A percentile compares a stretch with the other conserved stretches of the same genome.
These are phyloP conservation scores for Nanorana parkeri DNA, from an alignment of 2,113 vertebrate genomes.

Conservation along the genomic window DNA sequence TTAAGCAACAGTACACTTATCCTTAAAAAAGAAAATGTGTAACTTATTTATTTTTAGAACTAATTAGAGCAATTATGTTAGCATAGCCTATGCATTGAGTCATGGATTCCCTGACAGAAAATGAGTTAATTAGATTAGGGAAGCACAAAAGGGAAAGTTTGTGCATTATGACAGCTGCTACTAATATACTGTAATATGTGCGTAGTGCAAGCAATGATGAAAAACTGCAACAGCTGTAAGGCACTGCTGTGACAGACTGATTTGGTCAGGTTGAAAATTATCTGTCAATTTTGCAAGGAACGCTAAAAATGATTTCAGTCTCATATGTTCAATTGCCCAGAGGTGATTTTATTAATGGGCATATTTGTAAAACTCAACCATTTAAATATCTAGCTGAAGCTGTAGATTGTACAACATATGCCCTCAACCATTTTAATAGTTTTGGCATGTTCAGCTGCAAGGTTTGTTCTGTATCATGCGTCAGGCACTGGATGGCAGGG, in stretches of 20 bases:
- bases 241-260: conserved; percentile 8
- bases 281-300: conserved; percentile 11
- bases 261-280: conserved; percentile 20
- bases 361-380: neutral
- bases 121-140: conserved; percentile 31
- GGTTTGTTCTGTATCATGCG: no score
- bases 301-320: neutral
- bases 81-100: neutral
- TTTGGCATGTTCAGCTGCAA: neutral
- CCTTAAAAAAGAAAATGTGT: no score
- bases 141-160: conserved; percentile 12
- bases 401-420: neutral
- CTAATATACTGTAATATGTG: conserved; percentile 31
- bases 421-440: neutral
- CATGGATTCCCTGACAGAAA: conserved; percentile 1
- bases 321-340: conserved; percentile 16
- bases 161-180: conserved; percentile 37
- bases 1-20: no score
- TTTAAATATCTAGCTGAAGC: neutral
- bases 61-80: conserved; percentile 1
- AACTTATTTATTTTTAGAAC: neutral
- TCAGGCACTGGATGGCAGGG: no score
- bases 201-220: conserved; percentile 13
- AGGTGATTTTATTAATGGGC: neutral
- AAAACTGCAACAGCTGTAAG: conserved; percentile 38